phyloP scores from a whole-genome alignment of 2,888 invertebrate species.

The Spisula solida region DNA sequence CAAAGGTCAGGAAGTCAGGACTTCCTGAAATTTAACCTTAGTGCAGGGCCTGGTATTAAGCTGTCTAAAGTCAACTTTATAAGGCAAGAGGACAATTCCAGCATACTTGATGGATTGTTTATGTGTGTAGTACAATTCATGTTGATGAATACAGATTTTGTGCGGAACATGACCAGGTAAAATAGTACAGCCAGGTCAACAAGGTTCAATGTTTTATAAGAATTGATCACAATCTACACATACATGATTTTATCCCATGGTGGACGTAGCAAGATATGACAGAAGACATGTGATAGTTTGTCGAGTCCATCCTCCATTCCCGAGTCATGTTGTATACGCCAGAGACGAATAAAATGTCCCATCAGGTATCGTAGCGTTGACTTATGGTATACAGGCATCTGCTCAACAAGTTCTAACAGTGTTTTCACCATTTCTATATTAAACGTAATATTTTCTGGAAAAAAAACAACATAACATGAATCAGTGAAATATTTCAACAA shows the following conservation, averaged over 20 bases:
- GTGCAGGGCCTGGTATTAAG: too few species aligned
- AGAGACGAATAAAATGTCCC: constrained; percentile 92
- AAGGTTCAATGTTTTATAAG: too few species aligned
- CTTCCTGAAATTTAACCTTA: too few species aligned
- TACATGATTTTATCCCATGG: constrained; percentile 93
- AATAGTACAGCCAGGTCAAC: too few species aligned
- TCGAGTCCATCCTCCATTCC: constrained; percentile 90
- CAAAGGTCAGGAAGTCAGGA: too few species aligned
- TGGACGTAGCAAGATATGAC: constrained; percentile 92
- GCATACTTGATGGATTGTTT: too few species aligned
- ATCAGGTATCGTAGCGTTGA: constrained; percentile 91
- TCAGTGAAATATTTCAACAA: background rate
- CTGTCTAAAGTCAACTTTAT: too few species aligned
- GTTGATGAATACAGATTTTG: too few species aligned
- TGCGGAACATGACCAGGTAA: too few species aligned
- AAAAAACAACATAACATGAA: background rate
- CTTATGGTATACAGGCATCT: constrained; percentile 90
- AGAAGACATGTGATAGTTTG: constrained; percentile 91
- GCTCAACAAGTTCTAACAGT: constrained; percentile 79
- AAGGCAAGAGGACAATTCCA: too few species aligned
- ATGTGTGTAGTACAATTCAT: too few species aligned
- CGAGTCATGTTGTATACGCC: constrained; percentile 91
- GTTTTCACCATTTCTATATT: constrained; percentile 70
- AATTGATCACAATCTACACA: constrained; percentile 83
- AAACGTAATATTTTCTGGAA: constrained; percentile 46